Conservation (phyloP, 1,140 invertebrate genomes). For the Leptestheria dahalacensis region DNA sequence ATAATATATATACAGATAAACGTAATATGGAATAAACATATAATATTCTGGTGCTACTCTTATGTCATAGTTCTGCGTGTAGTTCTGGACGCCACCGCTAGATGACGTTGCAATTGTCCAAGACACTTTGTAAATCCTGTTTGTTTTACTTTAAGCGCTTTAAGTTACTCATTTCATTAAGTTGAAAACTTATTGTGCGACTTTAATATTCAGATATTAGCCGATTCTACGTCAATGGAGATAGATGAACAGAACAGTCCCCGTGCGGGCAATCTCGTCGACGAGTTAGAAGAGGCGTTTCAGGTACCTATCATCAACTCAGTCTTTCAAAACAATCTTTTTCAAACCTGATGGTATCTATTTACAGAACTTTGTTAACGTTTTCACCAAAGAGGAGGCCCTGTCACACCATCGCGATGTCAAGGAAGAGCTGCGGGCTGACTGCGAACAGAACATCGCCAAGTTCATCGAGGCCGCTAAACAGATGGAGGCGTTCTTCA, state of each 20-base stretch:
- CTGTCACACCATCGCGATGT: conserved; percentile 29
- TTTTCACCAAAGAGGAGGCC: conserved; percentile 19
- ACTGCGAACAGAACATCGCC: conserved; percentile 68
- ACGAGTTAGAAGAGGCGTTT: conserved; percentile 72
- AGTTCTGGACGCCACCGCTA: not conserved
- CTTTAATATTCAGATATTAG: not conserved
- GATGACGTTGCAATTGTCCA: not conserved
- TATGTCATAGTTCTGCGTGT: not conserved
- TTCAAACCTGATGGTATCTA: not conserved
- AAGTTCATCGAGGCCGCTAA: conserved; percentile 76
- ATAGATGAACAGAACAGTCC: conserved; percentile 38
- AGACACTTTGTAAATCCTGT: not conserved
- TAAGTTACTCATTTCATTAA: no score
- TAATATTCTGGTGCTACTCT: not conserved
- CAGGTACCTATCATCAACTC: conserved; percentile 38
- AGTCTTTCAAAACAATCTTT: conserved; percentile 24
- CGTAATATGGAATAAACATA: not conserved
- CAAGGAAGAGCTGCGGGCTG: conserved; percentile 65
- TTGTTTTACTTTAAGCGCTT: no score
- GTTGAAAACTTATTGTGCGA: not conserved
- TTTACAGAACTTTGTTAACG: not conserved
- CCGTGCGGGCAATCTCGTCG: conserved; percentile 49
- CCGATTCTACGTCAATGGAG: not conserved
- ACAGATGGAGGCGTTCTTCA: conserved; percentile 85
- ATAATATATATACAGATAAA: not conserved